phyloP scores from a whole-genome alignment of 2,888 invertebrate genomes.

The Sipunculus nudus region DNA sequence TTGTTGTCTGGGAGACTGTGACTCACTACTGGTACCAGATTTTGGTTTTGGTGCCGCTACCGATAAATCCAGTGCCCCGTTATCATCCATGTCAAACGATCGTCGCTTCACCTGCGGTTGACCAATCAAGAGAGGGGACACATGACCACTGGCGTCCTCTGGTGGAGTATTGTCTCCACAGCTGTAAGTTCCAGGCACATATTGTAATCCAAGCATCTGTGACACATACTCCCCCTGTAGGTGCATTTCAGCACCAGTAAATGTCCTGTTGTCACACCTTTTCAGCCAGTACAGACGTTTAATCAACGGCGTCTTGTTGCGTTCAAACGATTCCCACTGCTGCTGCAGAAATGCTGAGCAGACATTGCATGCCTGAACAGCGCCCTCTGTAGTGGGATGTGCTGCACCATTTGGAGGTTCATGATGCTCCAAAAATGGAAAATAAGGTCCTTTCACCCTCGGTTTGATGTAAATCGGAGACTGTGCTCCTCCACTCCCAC shows the following conservation, averaged over 20 bases:
- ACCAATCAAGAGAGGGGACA: too few relatives aligned
- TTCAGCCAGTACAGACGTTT: constrained; percentile 93
- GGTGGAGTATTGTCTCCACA: too few relatives aligned
- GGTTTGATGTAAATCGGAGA: constrained; percentile 73
- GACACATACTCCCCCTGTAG: constrained; percentile 92
- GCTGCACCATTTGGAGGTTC: constrained; percentile 81
- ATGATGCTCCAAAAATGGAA: constrained; percentile 90
- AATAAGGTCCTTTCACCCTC: constrained; percentile 74
- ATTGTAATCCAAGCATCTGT: constrained; percentile 75
- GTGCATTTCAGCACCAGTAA: constrained; percentile 76
- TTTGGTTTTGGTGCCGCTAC: constrained; percentile 21
- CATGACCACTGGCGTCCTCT: too few relatives aligned
- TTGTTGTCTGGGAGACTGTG: background rate
- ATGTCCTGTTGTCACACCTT: constrained; percentile 87
- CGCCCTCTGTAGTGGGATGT: constrained; percentile 60
- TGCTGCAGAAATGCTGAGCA: constrained; percentile 86
- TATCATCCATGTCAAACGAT: constrained; percentile 22
- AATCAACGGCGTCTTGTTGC: constrained; percentile 83
- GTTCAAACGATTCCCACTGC: constrained; percentile 92
- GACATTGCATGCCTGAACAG: constrained; percentile 81
- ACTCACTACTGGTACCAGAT: background rate
- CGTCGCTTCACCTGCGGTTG: too few relatives aligned
- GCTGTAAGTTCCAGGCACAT: constrained; percentile 37
- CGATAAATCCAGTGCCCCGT: constrained; percentile 54
- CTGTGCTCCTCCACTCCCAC: constrained; percentile 59